Base-by-base conservation (phyloP, 2,797 vertebrate genomes). In the Lerista edwardsae region DNA sequence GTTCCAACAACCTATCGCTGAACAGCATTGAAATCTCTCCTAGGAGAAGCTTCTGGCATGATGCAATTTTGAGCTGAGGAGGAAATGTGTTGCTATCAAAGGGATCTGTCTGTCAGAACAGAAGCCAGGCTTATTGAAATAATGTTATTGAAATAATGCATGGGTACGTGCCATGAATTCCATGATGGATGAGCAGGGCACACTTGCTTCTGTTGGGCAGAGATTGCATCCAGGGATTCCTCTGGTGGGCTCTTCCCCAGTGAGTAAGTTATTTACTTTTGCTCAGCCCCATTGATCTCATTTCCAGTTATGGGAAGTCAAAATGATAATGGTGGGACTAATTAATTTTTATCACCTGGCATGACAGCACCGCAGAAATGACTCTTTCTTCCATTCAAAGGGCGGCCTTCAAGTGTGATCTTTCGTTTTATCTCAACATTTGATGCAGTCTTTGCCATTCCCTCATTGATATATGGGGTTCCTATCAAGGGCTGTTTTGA, bases 261-360 rank as follows among this genome's bases (percentile, higher is more conserved):
- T 39, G 1, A 61, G 11, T 64, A 17, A 88, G 57, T 57, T 85
- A 41, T 84, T 85, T 87, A 67, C 55, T 72, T 86, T 75, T 67
- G 25, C 6, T 89, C 67, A 79, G 47, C 0, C 1, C 7, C 68
- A 11, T 14, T 29, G 34, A 83, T 51, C 5, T 74, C 61, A 61
- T 31, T 4, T 67, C 41, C 27, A 74, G 80, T 76, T 29, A 39
- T 9, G n/a, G 29, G 55, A 31, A 77, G 80, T 75, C 27, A 27
- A 12, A 47, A 12, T 39, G 27, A 84, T 36, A 85, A 62, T 83
- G 77, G 64, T 3, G 6, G 62, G 27, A 75, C 15, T 47, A 84
- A 84, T 74, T 76, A 85, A 76, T 88, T 87, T 86, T 75, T 67
- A 85, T 75, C 59, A 78, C 19, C 27, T 88, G 65, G 55, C 51